Percentiles rank a stretch among this genome's conserved stretches.
Conservation (phyloP, 2,888 invertebrate genomes). For the Parnassius glacialis region DNA sequence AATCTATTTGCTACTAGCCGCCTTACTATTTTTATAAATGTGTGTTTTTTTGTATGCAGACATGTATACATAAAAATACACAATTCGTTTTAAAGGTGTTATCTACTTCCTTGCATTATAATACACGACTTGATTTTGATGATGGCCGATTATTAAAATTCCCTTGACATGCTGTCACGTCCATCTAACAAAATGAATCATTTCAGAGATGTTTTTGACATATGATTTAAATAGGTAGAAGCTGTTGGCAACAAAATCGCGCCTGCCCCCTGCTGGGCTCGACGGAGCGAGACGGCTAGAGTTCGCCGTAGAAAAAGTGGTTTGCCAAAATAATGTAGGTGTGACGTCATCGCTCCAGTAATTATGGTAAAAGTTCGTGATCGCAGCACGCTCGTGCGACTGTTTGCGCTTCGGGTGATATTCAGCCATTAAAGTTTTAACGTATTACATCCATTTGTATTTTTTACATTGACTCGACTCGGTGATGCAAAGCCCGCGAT, state of each 20-base stretch:
- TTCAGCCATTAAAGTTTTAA: conserved; percentile 6
- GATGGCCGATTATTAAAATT: too few relatives aligned
- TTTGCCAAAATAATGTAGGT: conserved; percentile 38
- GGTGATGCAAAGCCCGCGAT: too few relatives aligned
- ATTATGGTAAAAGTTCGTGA: conserved; percentile 54
- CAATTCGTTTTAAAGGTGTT: too few relatives aligned
- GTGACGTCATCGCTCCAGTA: conserved; percentile 49
- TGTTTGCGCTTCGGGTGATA: conserved; percentile 28
- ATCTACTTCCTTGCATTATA: too few relatives aligned
- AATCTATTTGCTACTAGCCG: too few relatives aligned
- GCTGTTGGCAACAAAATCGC: conserved; percentile 27
- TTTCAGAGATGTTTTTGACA: conserved; percentile 17
- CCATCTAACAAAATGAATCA: conserved; percentile 11
- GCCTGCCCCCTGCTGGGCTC: conserved; percentile 44
- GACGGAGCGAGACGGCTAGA: conserved; percentile 41
- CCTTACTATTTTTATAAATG: too few relatives aligned
- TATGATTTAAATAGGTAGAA: conserved; percentile 19
- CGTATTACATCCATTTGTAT: too few relatives aligned
- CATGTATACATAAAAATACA: too few relatives aligned
- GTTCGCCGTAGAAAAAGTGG: conserved; percentile 41
- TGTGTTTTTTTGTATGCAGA: too few relatives aligned
- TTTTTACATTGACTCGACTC: too few relatives aligned
- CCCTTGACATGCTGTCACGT: conserved; percentile 12
- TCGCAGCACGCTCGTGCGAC: conserved; percentile 35
- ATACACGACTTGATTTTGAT: too few relatives aligned